Evolutionary conservation across 1,140 invertebrate species (phyloP), one percentile per base, ranked within the genome.

Genomic region (Pseudoatta argentina): DNA sequence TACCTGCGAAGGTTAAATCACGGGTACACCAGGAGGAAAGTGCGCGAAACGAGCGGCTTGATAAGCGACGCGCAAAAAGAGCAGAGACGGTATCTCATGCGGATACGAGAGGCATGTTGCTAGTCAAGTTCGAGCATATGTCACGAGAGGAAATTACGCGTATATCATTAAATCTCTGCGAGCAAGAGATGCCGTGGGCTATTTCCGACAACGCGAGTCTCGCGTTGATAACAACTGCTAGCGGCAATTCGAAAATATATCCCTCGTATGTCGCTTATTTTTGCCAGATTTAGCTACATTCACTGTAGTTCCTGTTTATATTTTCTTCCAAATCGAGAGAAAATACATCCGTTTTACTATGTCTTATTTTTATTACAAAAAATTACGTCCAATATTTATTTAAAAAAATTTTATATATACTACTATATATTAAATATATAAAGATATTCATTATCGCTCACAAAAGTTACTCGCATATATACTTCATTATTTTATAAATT

Each of bases 91-190:
- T 82, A 24, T 34, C 79, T 66, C 24, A 21, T 27, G 66, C 12
- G 53, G 10, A 59, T 81, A 81, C 78, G 24, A 59, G 53, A 27
- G 34, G 16, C 16, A 63, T 75, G 67, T 61, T 48, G 55, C n/a
- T 55, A 64, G 14, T 82, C 48, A 51, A 77, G 64, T 86, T 72
- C 53, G 64, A 71, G 53, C 53, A 86, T 66, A 67, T 30, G 79
- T 88, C 76, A 55, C 24, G 12, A 24, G 24, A 18, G 27, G 72
- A 61, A 87, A 87, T 87, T 85, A 85, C 81, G 64, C 44, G 48
- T 59, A 88, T 88, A 88, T 88, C 76, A 53, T 76, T 57, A 87
- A 87, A 87, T 87, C 57, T 83, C 39, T 7, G 21, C 21, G 8
- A 75, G 55, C 34, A 61, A 34, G 44, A 34, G 18, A 83, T 4